Conservation (phyloP, 2,113 vertebrate species). For the Suricata suricatta region DNA sequence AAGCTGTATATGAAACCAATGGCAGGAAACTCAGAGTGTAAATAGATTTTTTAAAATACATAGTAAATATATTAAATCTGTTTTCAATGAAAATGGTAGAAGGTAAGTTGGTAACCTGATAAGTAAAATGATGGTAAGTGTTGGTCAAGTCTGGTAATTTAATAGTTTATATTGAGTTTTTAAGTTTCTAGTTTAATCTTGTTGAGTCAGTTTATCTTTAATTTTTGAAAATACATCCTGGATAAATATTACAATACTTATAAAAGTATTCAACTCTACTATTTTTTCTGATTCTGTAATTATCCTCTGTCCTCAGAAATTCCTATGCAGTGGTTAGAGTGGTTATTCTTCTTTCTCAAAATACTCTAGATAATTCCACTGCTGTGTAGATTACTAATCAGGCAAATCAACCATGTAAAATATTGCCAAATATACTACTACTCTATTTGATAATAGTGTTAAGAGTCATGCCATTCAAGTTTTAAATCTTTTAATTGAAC, state of each 20-base stretch:
- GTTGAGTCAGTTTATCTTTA: not conserved
- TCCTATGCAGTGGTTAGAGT: not conserved
- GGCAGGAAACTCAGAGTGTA: not conserved
- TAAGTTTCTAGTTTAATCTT: not conserved
- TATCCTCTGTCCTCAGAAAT: not conserved
- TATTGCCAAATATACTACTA: not conserved
- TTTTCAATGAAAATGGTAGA: not conserved
- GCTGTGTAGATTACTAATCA: not conserved
- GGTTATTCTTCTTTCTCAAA: not conserved
- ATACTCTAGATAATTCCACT: not conserved
- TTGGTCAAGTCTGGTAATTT: not conserved
- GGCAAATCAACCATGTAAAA: not conserved
- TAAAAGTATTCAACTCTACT: not conserved
- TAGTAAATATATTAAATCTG: not conserved
- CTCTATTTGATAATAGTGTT: not conserved
- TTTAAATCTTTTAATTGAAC: not conserved
- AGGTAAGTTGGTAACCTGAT: not conserved
- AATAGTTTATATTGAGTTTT: not conserved
- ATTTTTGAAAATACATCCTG: not conserved
- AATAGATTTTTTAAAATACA: not conserved
- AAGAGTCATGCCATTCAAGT: not conserved
- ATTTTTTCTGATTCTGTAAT: not conserved
- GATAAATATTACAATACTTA: not conserved
- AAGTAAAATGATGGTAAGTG: not conserved
- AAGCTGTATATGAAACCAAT: not conserved